These are phyloP conservation scores for Oikopleura albicans DNA, from an alignment of 23 tunicate species.

Conservation along the genomic window DNA sequence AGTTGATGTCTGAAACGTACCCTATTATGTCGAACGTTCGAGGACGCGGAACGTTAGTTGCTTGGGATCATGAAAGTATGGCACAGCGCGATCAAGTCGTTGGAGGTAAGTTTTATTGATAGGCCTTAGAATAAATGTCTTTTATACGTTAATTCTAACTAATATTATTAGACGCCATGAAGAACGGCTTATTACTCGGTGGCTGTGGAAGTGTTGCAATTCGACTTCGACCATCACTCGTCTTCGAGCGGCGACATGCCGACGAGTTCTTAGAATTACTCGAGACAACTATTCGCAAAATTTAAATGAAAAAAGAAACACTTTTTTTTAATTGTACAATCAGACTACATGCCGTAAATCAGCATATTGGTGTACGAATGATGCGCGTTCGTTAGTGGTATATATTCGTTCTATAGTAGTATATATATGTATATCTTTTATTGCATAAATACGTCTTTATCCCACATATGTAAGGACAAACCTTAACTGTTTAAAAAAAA, in stretches of 20 bases:
- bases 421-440: no score
- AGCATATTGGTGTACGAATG: no score
- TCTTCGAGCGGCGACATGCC: slow-evolving; percentile 26
- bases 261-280: slow-evolving; percentile 18
- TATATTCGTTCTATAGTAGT: no score
- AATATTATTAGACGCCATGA: neutral
- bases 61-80: neutral
- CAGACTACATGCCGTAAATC: no score
- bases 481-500: no score
- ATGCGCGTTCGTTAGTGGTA: no score
- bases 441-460: no score
- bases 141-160: neutral
- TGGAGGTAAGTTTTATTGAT: slow-evolving; percentile 3
- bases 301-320: no score
- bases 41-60: slow-evolving; percentile 2
- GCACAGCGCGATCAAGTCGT: neutral
- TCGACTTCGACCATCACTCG: slow-evolving; percentile 52
- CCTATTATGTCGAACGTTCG: slow-evolving; percentile 3
- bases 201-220: slow-evolving; percentile 33
- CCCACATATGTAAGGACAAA: no score
- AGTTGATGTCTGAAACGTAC: no score
- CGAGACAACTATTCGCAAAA: neutral
- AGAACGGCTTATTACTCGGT: slow-evolving; percentile 33
- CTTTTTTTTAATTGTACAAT: no score
- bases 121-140: neutral